Base-by-base conservation (phyloP, 2,797 vertebrate genomes). In the Sternarchorhynchus goeldii region DNA sequence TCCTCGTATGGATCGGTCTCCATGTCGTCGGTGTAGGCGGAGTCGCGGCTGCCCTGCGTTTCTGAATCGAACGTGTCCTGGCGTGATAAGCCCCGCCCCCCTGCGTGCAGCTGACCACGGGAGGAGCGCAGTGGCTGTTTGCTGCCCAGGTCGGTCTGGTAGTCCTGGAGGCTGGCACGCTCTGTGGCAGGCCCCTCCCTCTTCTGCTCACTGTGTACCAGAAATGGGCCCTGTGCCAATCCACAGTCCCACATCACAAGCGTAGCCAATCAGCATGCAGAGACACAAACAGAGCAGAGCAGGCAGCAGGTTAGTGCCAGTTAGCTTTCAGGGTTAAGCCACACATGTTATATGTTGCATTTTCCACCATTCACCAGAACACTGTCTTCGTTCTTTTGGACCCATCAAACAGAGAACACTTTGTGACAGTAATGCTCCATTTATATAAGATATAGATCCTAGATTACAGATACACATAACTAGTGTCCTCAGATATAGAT, bases 1-100 rank as follows among this genome's bases (percentile, higher is more conserved):
- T 97, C 96, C 86, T 98, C 96, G 0, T 95, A 97, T 20, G 96
- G 96, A 74, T 99, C 96, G 0, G 94, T 97, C 89, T 99, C 96
- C 87, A 97, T 95, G 94, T 98, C 97, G 93, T 99, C 96, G 1
- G 94, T 96, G 92, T 96, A 98, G 85, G 96, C 95, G 0, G 96
- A 96, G 87, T 97, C 96, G 58, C 94, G 93, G 91, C 96, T 94
- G 88, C 95, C 97, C 81, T 95, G 93, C 31, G 95, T 94, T 91
- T 98, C 96, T 0, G 93, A 93, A 88, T 99, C 96, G 73, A 98
- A 96, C 77, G 96, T 99, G 92, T 99, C 97, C 87, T 98, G 96
- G 78, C 96, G 91, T 50, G 96, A 93, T 63, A 98, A 93, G 62
- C 93, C 92, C 56, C 94, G 92, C 29, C 93, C 88, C 3, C 92